phyloP scores from a whole-genome alignment of 2,797 vertebrate genomes.

The Potorous gilbertii region DNA sequence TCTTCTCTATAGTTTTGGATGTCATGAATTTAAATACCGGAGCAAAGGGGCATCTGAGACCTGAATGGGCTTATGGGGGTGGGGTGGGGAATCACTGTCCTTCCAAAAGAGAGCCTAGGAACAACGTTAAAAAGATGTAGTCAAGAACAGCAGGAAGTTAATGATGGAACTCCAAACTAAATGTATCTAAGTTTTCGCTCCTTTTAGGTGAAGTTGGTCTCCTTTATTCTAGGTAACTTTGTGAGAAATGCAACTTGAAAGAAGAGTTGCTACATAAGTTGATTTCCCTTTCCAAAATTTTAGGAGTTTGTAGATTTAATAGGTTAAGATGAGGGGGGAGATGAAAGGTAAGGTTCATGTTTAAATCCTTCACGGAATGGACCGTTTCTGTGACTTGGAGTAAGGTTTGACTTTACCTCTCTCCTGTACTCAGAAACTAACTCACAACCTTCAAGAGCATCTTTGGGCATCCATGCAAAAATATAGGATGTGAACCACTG shows the following conservation, averaged over 20 bases:
- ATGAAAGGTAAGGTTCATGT: background rate
- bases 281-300: background rate
- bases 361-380: constrained; percentile 16
- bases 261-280: background rate
- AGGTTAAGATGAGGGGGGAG: background rate
- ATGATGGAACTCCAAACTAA: background rate
- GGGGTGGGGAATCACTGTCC: background rate
- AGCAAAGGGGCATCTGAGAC: constrained; percentile 15
- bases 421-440: constrained; percentile 40
- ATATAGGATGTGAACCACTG: constrained; percentile 13
- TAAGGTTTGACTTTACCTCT: constrained; percentile 52
- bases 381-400: constrained; percentile 16
- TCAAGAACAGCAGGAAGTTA: background rate
- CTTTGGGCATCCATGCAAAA: constrained; percentile 43
- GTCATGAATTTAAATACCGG: constrained; percentile 46
- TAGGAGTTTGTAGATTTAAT: background rate
- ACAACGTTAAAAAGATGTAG: background rate
- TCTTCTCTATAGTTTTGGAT: constrained; percentile 44
- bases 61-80: constrained; percentile 2
- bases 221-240: background rate
- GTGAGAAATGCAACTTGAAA: background rate
- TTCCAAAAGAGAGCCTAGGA: background rate
- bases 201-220: constrained; percentile 51
- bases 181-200: background rate
- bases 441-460: constrained; percentile 30